Conservation (phyloP, 1,140 invertebrate species). For the Leptopilina boulardi region DNA sequence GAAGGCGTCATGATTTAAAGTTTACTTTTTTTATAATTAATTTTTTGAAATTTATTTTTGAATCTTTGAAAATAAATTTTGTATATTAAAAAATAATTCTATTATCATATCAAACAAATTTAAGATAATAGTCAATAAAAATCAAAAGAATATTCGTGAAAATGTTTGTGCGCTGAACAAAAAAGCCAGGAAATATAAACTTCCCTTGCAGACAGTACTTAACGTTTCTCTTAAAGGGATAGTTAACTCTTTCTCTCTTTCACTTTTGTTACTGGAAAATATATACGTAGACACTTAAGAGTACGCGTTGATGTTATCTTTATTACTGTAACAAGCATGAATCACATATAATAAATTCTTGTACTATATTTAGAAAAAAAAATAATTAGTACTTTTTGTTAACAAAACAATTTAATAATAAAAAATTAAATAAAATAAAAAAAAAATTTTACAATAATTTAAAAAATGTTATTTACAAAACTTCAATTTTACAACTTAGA, state of each 20-base stretch:
- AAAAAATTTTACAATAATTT: too few species aligned
- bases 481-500: too few species aligned
- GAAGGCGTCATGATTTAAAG: too few species aligned
- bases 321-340: neutral
- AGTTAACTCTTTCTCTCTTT: neutral
- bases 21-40: too few species aligned
- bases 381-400: too few species aligned
- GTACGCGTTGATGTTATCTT: neutral
- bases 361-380: too few species aligned
- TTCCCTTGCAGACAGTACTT: neutral
- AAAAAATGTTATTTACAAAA: too few species aligned
- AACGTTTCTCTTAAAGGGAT: neutral
- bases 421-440: too few species aligned
- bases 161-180: neutral
- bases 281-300: neutral
- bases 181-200: neutral
- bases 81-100: neutral
- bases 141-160: neutral
- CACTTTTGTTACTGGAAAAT: neutral
- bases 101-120: neutral
- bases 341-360: neutral
- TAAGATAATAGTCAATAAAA: slow-evolving; percentile 1
- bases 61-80: too few species aligned
- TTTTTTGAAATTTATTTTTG: too few species aligned
- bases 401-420: too few species aligned